phyloP scores from a whole-genome alignment of 2,797 vertebrate species.

The Anniella stebbinsi region DNA sequence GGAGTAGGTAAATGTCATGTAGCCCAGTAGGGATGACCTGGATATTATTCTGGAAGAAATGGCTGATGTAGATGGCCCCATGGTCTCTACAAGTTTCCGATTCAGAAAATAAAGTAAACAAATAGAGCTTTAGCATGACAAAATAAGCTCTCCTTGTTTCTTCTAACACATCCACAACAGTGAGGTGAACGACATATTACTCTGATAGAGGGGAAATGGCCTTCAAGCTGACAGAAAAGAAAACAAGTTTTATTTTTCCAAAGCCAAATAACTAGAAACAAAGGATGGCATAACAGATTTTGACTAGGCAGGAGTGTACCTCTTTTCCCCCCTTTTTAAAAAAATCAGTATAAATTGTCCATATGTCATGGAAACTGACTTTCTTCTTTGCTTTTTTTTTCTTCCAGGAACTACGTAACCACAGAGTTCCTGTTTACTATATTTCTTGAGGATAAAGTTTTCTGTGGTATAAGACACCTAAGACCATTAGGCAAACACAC shows the following conservation, averaged over 20 bases:
- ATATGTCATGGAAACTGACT: constrained; percentile 65
- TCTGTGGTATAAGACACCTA: constrained; percentile 81
- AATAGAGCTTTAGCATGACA: constrained; percentile 47
- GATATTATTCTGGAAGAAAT: too few relatives aligned
- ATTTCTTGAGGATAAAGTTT: constrained; percentile 81
- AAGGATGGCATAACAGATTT: constrained; percentile 61
- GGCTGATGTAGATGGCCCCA: too few relatives aligned
- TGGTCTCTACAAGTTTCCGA: constrained; percentile 46
- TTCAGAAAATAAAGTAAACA: constrained; percentile 70
- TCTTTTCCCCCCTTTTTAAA: constrained; percentile 53
- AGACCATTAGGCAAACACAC: constrained; percentile 77
- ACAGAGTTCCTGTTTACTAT: constrained; percentile 83
- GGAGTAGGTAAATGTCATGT: too few relatives aligned
- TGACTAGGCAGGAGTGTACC: constrained; percentile 48
- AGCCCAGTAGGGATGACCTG: too few relatives aligned
- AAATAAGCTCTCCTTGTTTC: constrained; percentile 29
- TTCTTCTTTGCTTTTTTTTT: constrained; percentile 58
- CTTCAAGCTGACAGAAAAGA: neutral
- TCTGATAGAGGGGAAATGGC: constrained; percentile 50
- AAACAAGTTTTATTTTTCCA: constrained; percentile 38
- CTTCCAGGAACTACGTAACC: constrained; percentile 75
- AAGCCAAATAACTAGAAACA: constrained; percentile 58
- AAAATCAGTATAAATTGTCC: constrained; percentile 67
- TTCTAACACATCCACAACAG: neutral
- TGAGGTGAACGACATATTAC: constrained; percentile 45